Evolutionary conservation across 30 jellyfish, hydroid and myxozoan genomes (phyloP).

Genomic region (Aurelia aurita): DNA sequence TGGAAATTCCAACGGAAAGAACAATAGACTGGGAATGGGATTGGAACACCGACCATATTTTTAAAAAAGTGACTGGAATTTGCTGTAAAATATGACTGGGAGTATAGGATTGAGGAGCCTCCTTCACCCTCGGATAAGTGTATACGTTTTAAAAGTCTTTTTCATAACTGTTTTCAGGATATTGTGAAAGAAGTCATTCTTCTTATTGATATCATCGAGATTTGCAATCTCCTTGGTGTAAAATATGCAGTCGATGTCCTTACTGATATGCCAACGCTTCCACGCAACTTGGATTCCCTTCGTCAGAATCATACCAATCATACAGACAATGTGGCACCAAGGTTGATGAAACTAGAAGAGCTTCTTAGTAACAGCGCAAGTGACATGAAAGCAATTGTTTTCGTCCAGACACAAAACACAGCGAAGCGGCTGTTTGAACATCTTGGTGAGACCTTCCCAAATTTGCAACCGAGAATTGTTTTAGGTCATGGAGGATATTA

Average conservation of each 20-base stretch:
- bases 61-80: too few relatives aligned
- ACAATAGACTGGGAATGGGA: too few relatives aligned
- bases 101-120: too few relatives aligned
- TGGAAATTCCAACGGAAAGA: too few relatives aligned
- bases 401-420: slow-evolving; percentile 62
- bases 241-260: slow-evolving; percentile 42
- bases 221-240: slow-evolving; percentile 73
- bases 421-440: slow-evolving; percentile 30
- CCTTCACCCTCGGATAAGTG: too few relatives aligned
- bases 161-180: background rate
- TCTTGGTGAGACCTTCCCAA: slow-evolving; percentile 37
- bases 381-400: slow-evolving; percentile 56
- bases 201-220: slow-evolving; percentile 63
- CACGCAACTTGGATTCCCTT: too few relatives aligned
- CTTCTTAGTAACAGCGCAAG: slow-evolving; percentile 20
- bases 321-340: slow-evolving; percentile 6
- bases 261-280: background rate
- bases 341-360: slow-evolving; percentile 31
- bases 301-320: too few relatives aligned
- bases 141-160: too few relatives aligned
- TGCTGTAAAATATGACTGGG: too few relatives aligned
- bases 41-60: too few relatives aligned
- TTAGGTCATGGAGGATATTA: slow-evolving; percentile 87
- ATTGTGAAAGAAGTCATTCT: slow-evolving; percentile 14
- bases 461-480: slow-evolving; percentile 52